Percentiles rank a stretch among this genome's conserved stretches.
Conservation (phyloP, 1,140 invertebrate species). For the Pantala flavescens region DNA sequence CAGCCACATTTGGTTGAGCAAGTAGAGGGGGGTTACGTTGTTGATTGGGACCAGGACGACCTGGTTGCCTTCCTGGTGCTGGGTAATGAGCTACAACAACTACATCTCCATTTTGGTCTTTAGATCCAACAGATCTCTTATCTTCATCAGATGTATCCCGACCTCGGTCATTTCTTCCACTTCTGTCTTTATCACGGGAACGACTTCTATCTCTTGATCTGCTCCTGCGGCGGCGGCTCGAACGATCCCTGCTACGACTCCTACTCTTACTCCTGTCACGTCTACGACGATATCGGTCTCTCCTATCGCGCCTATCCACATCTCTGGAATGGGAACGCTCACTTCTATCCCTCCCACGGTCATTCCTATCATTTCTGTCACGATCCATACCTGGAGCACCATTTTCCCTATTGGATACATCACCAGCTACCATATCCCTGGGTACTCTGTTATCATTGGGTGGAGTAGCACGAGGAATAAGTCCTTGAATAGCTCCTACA, state of each 20-base stretch:
- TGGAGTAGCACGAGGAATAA: slow-evolving; percentile 23
- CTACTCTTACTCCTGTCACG: slow-evolving; percentile 31
- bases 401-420: slow-evolving; percentile 25
- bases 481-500: slow-evolving; percentile 25
- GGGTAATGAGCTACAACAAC: slow-evolving; percentile 3
- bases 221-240: slow-evolving; percentile 24
- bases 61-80: slow-evolving; percentile 1
- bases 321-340: slow-evolving; percentile 33
- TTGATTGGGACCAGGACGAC: slow-evolving; percentile 15
- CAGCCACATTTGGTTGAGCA: slow-evolving; percentile 8
- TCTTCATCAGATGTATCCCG: slow-evolving; percentile 20
- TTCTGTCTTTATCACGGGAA: slow-evolving; percentile 22
- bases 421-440: slow-evolving; percentile 32
- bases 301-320: slow-evolving; percentile 40
- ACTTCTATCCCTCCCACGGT: slow-evolving; percentile 28
- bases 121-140: slow-evolving; percentile 21
- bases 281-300: slow-evolving; percentile 32
- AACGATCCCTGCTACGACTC: slow-evolving; percentile 30
- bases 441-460: slow-evolving; percentile 27
- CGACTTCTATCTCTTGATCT: slow-evolving; percentile 22
- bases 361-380: not conserved
- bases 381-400: no score
- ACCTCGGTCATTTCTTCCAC: slow-evolving; percentile 31
- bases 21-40: slow-evolving; percentile 12
- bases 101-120: slow-evolving; percentile 25